A percentile compares a stretch with the other conserved stretches of the same genome.
These are phyloP conservation scores for Neogale vison DNA, from an alignment of 2,113 vertebrate species.

Conservation along the genomic window DNA sequence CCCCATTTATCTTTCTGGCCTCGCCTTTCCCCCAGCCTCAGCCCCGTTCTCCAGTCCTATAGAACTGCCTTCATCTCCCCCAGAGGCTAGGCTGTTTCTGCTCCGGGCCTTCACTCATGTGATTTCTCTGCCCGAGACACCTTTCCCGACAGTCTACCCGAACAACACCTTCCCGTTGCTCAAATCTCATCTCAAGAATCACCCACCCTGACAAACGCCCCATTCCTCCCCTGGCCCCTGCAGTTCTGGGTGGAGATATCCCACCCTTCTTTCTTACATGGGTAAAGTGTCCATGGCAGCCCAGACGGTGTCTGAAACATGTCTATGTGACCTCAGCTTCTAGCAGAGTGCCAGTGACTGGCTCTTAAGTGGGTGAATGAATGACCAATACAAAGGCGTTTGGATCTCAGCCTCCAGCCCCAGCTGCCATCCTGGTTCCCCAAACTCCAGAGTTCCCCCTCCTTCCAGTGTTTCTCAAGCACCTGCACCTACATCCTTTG, in stretches of 20 bases:
- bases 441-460: background rate
- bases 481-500: background rate
- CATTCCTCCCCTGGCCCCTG: background rate
- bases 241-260: background rate
- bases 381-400: background rate
- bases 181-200: background rate
- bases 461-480: background rate
- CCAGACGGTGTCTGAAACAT: background rate
- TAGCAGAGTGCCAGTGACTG: background rate
- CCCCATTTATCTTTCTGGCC: background rate
- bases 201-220: background rate
- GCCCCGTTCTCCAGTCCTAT: background rate
- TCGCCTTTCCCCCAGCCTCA: background rate
- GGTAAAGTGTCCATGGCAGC: background rate
- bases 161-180: background rate
- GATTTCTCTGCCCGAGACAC: fast-evolving
- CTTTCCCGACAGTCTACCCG: background rate
- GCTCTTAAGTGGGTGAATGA: background rate
- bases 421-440: background rate
- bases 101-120: fast-evolving
- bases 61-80: background rate
- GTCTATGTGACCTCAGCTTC: background rate
- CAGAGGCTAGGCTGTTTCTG: background rate
- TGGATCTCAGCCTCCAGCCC: background rate
- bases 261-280: background rate